Conservation (phyloP, 2,888 invertebrate species). For the Lochmaea capreae region DNA sequence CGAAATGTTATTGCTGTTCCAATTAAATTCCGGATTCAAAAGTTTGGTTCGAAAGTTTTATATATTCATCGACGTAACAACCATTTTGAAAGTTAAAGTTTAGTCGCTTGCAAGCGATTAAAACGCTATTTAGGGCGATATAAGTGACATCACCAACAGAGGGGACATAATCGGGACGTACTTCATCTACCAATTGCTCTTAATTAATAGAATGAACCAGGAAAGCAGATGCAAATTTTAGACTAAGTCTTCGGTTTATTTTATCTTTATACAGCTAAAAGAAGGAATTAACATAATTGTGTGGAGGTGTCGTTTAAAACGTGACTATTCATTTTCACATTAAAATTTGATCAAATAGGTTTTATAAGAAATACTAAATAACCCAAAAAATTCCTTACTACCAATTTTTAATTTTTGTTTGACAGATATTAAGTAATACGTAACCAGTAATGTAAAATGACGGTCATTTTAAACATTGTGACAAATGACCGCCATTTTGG, state of each 20-base stretch:
- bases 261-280: neutral
- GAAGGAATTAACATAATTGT: too few species aligned
- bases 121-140: conserved; percentile 24
- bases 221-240: conserved; percentile 19
- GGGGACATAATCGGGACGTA: conserved; percentile 34
- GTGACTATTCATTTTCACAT: too few species aligned
- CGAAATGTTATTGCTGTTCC: conserved; percentile 2
- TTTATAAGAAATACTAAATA: too few species aligned
- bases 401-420: too few species aligned
- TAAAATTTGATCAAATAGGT: too few species aligned
- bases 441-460: too few species aligned
- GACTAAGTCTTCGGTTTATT: neutral
- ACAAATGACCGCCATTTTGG: too few species aligned
- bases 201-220: conserved; percentile 30
- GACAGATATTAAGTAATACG: too few species aligned
- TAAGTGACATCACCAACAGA: conserved; percentile 22
- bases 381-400: too few species aligned
- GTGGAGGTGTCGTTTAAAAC: too few species aligned
- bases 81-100: neutral
- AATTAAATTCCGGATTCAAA: neutral
- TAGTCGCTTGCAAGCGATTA: conserved; percentile 11
- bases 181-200: conserved; percentile 33
- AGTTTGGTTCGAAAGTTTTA: neutral
- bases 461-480: too few species aligned
- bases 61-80: conserved; percentile 11